A percentile compares a stretch with the other conserved stretches of the same genome.
These are phyloP conservation scores for Montifringilla adamsi DNA, from an alignment of 2,113 vertebrate species.

Conservation along the genomic window DNA sequence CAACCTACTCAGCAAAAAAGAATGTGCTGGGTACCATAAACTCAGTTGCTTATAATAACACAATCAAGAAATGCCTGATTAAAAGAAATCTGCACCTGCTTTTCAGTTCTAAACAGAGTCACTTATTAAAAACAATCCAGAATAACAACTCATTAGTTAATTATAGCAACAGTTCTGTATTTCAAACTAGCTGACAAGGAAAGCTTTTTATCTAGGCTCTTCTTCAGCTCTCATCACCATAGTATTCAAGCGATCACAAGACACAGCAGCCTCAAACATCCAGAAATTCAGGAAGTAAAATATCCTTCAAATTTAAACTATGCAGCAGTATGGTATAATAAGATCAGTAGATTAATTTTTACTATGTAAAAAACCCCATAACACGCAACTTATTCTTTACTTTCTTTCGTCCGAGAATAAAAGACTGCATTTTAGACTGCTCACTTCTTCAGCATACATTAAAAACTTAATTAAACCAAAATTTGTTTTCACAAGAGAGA, in stretches of 20 bases:
- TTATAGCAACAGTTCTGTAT: constrained; percentile 42
- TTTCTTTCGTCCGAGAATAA: background rate
- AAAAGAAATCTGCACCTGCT: constrained; percentile 55
- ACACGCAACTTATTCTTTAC: background rate
- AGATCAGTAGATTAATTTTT: background rate
- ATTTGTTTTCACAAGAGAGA: background rate
- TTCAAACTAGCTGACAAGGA: constrained; percentile 44
- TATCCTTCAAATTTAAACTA: constrained; percentile 28
- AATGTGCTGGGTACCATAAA: constrained; percentile 38
- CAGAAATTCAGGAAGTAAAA: constrained; percentile 39
- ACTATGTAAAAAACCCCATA: background rate
- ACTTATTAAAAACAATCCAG: constrained; percentile 42
- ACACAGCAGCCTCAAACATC: background rate
- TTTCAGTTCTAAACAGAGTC: constrained; percentile 29
- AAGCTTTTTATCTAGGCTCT: constrained; percentile 9
- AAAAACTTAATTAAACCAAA: background rate
- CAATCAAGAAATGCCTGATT: constrained; percentile 39
- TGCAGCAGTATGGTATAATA: background rate
- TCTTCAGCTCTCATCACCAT: constrained; percentile 21
- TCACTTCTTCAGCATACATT: background rate
- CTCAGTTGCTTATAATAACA: constrained; percentile 45
- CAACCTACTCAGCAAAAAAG: constrained; percentile 14
- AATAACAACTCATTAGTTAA: constrained; percentile 56
- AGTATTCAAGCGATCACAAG: constrained; percentile 15
- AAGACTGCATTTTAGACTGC: background rate